Evolutionary conservation across 2,888 invertebrate species (phyloP), one percentile per base, ranked within the genome.

Genomic region (Congeria kusceri): DNA sequence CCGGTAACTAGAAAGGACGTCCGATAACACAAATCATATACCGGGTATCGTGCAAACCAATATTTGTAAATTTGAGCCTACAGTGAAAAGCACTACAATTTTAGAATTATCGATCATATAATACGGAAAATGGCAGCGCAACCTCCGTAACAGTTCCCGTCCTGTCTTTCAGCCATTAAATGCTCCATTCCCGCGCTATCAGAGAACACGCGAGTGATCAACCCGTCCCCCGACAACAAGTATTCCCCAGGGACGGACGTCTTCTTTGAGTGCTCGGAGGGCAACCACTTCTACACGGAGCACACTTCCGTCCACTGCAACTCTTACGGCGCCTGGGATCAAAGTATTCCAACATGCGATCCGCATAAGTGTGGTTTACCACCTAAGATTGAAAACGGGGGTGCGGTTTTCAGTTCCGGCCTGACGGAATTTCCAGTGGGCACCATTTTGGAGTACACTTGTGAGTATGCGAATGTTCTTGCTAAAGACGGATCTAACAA

Each of bases 381-480:
- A 2, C 90, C 90, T 3, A 5, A 28, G 3, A 82, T 91, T 80
- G 93, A 95, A 3, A 47, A 84, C 58, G 89, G 87, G 1, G 32
- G 49, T 1, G 67, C 74, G 9, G 18, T 28, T 7, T 67, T 70
- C 49, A 3, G 58, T n/a, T 67, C 70, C 9, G 47, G 73, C 18
- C 59, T 63, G 1, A 39, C 63, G 0, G 84, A 88, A 56, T 91
- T 88, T 70, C 80, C 86, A 39, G 89, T 91, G 4, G 90, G 89
- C 2, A 76, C 77, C 46, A 67, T 70, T 15, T 73, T 87, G 13
- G 75, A 77, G 7, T 90, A 89, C 76, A 47, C 75, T 7, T 91
- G 91, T 69, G 62, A 85, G 18, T 86, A 71, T 67, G 90, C 88
- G 4, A 86, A 82, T 67, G 77, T 59, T 23, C 74, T 90, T 28